Base-by-base conservation (phyloP, 2,113 vertebrate genomes). In the Forbesichthys agassizii region DNA sequence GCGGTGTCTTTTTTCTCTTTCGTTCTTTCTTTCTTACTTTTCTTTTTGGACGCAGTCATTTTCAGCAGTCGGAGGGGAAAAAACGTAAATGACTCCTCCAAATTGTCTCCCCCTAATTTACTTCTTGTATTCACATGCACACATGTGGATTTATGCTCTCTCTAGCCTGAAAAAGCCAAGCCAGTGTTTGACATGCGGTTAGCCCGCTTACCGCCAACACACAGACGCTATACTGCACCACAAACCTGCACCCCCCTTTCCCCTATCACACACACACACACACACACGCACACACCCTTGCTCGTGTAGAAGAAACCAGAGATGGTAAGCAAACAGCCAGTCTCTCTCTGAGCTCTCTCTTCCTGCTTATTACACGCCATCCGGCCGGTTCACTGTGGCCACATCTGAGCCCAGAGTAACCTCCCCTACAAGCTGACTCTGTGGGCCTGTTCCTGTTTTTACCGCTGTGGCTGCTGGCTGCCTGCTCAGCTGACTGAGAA, bases 381-480 rank as follows among this genome's bases (percentile, higher is more conserved):
- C 67, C 74, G 71, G 78, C 59, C 68, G 61, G 67, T n/a, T 66
- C 18, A 11, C 66, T 63, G 13, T 57, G 73, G 66, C 80, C 80
- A 69, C 78, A 76, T n/a, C 63, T 55, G 33, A 82, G 78, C 75
- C 76, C 66, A 49, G 14, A 67, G 69, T 69, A 55, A 51, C 76
- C 68, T 73, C 56, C 71, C 71, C 73, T 42, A 68, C 64, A 11
- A 46, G 61, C 62, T 58, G 49, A 68, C 69, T 75, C 53, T 60
- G 74, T 61, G 11, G 33, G 36, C 74, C 8, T 71, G 69, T 85
- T 86, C 72, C 81, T 85, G 77, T 76, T 79, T 74, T 51, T 77
- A 81, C 80, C 73, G 12, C 87, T 59, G 6, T 66, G 51, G 48
- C 74, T 68, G 20, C 77, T 72, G 68, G 11, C 20, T 59, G 57